A percentile compares a stretch with the other conserved stretches of the same genome.
These are phyloP conservation scores for Eurytoma californica DNA, from an alignment of 2,888 invertebrate species.

Conservation along the genomic window DNA sequence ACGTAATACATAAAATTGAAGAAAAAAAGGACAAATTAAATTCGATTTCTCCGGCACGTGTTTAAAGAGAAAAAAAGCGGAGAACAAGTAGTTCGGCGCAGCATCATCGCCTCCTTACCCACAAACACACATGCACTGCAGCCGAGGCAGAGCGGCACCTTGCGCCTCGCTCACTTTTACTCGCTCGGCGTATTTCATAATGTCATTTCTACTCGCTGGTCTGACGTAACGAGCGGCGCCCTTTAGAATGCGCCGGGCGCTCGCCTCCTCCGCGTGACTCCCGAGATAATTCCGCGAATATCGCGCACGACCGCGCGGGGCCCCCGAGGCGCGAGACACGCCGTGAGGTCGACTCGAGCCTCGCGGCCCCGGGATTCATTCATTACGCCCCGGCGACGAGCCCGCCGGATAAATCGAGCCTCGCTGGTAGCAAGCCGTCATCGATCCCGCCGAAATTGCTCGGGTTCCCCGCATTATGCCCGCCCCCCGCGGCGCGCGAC, in stretches of 20 bases:
- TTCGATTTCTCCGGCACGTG: too few relatives aligned
- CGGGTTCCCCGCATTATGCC: too few relatives aligned
- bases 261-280: conserved; percentile 51
- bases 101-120: not conserved
- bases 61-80: too few relatives aligned
- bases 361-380: not conserved
- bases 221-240: conserved; percentile 69
- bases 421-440: too few relatives aligned
- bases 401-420: not conserved
- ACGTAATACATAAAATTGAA: too few relatives aligned
- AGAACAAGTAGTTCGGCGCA: too few relatives aligned
- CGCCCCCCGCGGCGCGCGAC: too few relatives aligned
- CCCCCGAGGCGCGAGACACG: conserved; percentile 19
- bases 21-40: too few relatives aligned
- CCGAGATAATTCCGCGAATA: conserved; percentile 47
- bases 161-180: not conserved
- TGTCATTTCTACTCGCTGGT: conserved; percentile 63
- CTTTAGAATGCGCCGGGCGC: conserved; percentile 61
- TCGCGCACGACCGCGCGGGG: conserved; percentile 39
- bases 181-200: conserved; percentile 66
- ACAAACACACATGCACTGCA: not conserved
- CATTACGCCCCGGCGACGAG: not conserved
- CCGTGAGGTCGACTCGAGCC: not conserved
- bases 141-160: too few relatives aligned
- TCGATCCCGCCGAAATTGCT: too few relatives aligned